These are phyloP conservation scores for Falco rusticolus DNA, from an alignment of 2,797 vertebrate genomes.

Conservation along the genomic window DNA sequence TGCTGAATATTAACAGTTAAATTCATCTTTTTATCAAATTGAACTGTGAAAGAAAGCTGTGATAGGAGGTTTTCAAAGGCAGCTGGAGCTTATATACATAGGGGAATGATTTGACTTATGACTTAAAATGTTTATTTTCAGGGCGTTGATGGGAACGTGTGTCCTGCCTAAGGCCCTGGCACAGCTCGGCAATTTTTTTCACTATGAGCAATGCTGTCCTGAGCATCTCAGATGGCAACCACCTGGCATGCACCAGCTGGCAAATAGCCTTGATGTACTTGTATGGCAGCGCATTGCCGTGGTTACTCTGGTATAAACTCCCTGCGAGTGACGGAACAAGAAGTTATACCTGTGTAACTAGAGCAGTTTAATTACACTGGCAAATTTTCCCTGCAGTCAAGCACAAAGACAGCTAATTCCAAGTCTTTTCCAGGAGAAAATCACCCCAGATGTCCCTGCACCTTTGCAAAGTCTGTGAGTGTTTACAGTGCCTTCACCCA, in stretches of 20 bases:
- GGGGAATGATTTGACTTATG: not conserved
- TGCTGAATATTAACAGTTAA: not conserved
- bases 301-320: not conserved
- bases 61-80: not conserved
- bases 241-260: slow-evolving; percentile 34
- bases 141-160: slow-evolving; percentile 5
- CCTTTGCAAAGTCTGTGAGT: not conserved
- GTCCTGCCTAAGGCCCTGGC: slow-evolving; percentile 5
- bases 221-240: slow-evolving; percentile 23
- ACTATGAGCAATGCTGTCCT: not conserved
- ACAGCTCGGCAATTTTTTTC: not conserved
- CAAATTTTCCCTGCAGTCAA: not conserved
- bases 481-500: not conserved
- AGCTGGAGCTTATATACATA: not conserved
- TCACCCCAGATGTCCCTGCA: not conserved
- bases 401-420: not conserved
- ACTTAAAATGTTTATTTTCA: slow-evolving; percentile 45
- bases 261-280: not conserved
- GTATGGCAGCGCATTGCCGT: not conserved
- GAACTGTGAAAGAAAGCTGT: not conserved
- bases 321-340: not conserved
- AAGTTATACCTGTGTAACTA: not conserved
- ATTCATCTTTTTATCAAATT: not conserved
- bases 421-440: not conserved
- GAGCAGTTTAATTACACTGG: not conserved